Conservation (phyloP, 2,797 vertebrate species). For the Eidolon dupreanum region DNA sequence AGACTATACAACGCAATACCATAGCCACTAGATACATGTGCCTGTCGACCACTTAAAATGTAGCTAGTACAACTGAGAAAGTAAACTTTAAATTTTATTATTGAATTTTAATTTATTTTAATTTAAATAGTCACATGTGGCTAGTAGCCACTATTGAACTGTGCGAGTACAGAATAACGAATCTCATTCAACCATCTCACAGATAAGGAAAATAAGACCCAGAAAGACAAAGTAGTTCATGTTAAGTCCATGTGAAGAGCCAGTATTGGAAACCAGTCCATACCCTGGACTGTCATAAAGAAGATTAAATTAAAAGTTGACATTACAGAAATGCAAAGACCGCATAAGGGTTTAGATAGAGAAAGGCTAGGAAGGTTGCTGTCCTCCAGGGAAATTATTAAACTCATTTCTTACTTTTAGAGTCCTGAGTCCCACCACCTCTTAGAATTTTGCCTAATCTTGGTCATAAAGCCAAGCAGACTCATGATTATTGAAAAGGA, state of each 20-base stretch:
- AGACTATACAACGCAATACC: neutral
- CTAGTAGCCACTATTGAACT: neutral
- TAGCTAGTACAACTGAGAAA: neutral
- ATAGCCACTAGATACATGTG: neutral
- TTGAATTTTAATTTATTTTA: neutral
- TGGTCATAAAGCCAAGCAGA: neutral
- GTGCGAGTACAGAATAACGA: neutral
- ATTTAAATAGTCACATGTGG: neutral
- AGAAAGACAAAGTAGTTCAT: neutral
- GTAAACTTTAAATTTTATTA: neutral
- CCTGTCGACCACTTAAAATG: neutral
- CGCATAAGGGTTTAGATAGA: neutral
- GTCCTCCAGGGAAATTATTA: neutral
- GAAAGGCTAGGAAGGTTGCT: neutral
- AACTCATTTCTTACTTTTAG: neutral
- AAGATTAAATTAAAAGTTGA: slow-evolving; percentile 1
- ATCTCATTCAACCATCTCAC: neutral
- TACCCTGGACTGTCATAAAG: neutral
- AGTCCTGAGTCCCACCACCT: neutral
- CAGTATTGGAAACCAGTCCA: neutral
- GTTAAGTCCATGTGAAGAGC: neutral
- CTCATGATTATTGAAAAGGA: neutral
- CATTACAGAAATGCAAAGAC: neutral
- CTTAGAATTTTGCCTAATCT: neutral
- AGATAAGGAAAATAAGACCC: neutral